Base-by-base conservation (phyloP, 1,140 invertebrate species). In the Saxidomus purpurata region DNA sequence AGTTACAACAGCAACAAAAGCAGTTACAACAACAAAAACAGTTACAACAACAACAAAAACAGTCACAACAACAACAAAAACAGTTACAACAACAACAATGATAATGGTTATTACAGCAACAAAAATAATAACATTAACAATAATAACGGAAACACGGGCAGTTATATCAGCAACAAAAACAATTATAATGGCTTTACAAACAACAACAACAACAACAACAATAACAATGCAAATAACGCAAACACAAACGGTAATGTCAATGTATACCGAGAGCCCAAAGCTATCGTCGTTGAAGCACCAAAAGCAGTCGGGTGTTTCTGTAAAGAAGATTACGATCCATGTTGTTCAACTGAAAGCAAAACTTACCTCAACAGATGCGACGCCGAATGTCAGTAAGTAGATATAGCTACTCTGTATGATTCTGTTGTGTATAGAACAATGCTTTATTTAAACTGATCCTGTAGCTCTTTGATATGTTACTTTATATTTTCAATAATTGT, bases 301-400 rank as follows among this genome's bases (percentile, higher is more conserved):
- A n/a, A 55, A 19, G 2, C 52, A 13, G 17, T 8, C 43, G 17
- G 22, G 11, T 71, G 67, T 71, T 1, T 40, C 19, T 71, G 67
- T 71, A 19, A 15, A 15, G 19, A 1, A 71, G 67, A 71, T 1
- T 40, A n/a, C n/a, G 17, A 71, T 3, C 34, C 34, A 31, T 38
- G 34, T 43, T 71, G 67, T 19, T 49, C 74, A 47, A 77, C 74
- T 9, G 67, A 77, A 22, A 25, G 34, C 9, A 43, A 77, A 25
- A 77, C 74, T 13, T 77, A 77, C 34, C 19, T 52, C 43, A 74
- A 40, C 36, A 74, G 25, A 15, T 77, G 74, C 52, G 74, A 77
- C 13, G 74, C 74, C 11, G 38, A 31, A 19, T 77, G 74, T 43
- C 43, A 77, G 74, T 77, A 77, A 74, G 69, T 74, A 77, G n/a